phyloP scores from a whole-genome alignment of 1,140 invertebrate species.

The Zeugodacus cucurbitae region DNA sequence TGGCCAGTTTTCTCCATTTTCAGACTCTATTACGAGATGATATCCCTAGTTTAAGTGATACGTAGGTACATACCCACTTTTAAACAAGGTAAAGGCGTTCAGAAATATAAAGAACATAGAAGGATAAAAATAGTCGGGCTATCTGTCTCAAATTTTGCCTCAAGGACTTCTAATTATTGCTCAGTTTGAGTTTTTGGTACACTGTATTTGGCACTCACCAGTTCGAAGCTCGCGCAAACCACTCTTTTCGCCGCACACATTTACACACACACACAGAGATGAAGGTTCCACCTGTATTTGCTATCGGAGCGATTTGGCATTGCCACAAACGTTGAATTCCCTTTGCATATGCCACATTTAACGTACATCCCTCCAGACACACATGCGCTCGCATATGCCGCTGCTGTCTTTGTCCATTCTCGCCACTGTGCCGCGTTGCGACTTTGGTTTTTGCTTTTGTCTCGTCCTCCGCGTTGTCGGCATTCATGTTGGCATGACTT shows the following conservation, averaged over 20 bases:
- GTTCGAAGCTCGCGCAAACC: not conserved
- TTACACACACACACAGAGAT: not conserved
- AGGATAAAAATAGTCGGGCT: too few relatives aligned
- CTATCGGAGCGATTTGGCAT: conserved; percentile 31
- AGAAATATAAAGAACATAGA: too few relatives aligned
- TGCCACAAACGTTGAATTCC: conserved; percentile 27
- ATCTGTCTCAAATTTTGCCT: too few relatives aligned
- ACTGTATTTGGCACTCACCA: not conserved
- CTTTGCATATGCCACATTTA: conserved; percentile 21
- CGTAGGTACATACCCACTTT: too few relatives aligned
- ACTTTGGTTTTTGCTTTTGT: not conserved
- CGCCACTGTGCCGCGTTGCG: not conserved
- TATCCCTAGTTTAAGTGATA: too few relatives aligned
- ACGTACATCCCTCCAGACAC: not conserved
- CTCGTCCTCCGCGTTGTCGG: not conserved
- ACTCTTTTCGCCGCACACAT: not conserved
- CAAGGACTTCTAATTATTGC: not conserved
- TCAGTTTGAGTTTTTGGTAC: not conserved
- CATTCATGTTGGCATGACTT: conserved; percentile 22
- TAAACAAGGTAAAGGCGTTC: too few relatives aligned
- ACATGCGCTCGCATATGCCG: not conserved
- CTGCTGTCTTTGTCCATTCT: not conserved
- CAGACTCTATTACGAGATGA: too few relatives aligned
- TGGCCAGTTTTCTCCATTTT: too few relatives aligned
- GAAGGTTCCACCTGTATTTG: not conserved